Conservation (phyloP, 2,113 vertebrate genomes). For the Callopanchax toddi region DNA sequence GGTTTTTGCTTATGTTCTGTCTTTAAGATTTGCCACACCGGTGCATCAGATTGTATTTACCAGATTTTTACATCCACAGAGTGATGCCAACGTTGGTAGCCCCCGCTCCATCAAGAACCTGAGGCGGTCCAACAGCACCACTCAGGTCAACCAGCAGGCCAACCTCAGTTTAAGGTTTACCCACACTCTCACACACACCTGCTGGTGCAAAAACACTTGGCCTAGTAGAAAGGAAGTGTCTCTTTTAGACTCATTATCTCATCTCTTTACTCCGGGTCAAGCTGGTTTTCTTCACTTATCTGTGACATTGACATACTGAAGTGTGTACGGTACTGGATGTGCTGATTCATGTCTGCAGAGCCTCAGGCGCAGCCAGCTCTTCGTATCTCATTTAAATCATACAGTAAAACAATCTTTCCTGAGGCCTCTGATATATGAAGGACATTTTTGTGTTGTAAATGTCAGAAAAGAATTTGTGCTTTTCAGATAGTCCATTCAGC, state of each 20-base stretch:
- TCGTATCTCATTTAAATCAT: background rate
- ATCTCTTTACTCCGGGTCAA: background rate
- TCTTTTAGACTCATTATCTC: background rate
- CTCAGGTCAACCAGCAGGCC: constrained; percentile 86
- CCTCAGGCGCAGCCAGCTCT: constrained; percentile 9
- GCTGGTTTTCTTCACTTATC: constrained; percentile 22
- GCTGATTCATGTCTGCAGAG: constrained; percentile 33
- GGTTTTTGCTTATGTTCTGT: constrained; percentile 44
- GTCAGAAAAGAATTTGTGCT: background rate
- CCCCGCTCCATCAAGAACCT: constrained; percentile 92
- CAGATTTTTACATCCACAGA: constrained; percentile 69
- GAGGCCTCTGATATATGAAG: constrained; percentile 25
- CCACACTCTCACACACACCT: constrained; percentile 3
- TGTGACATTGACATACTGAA: constrained; percentile 24
- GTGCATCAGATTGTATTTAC: background rate
- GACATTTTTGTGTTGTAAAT: constrained; percentile 1
- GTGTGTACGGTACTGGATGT: constrained; percentile 21
- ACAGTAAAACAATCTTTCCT: background rate
- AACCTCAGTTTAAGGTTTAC: constrained; percentile 79
- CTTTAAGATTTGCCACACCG: background rate
- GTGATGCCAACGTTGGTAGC: constrained; percentile 67
- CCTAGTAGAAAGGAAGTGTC: no score
- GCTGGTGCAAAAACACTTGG: background rate
- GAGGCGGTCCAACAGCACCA: constrained; percentile 89
- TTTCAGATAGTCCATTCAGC: background rate